Evolutionary conservation across 1,140 invertebrate species (phyloP), one percentile per base, ranked within the genome.

Genomic region (Episyrphus balteatus): DNA sequence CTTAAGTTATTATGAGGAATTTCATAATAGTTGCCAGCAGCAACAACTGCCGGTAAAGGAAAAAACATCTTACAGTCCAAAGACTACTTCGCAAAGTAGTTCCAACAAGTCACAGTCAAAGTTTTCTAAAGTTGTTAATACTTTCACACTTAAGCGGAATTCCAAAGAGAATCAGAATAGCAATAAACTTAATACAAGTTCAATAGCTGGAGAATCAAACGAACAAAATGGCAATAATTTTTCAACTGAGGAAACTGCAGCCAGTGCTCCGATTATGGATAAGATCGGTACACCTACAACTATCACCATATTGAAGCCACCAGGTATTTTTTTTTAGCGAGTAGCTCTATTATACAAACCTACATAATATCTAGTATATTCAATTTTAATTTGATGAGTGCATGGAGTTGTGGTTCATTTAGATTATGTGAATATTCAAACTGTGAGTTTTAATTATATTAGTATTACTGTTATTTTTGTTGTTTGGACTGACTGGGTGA

Each of bases 101-200:
- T 45, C 26, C 50, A 45, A 14, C 54, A 58, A 62, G 13, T 32
- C 36, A 14, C 42, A 49, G 50, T 64, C 61, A 41, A 64, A 62
- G 54, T 64, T 64, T 62, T 55, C 61, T 41, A 62, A 62, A 56
- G 61, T 64, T 44, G 57, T 62, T 42, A 64, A 62, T 49, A 64
- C 59, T 42, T 62, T 64, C 49, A 62, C 59, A 33, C 42, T 62
- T 8, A 50, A 49, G 46, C 59, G 59, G 38, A 53, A 26, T 26
- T 5, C 3, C 8, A 26, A 26, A 26, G 21, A 26, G 21, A 26
- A 26, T 26, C 21, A 26, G 21, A 26, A 26, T 5, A 26, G 3
- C 21, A 26, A 5, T 26, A 3, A 26, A 26, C 8, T 8, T 3
- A 26, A 26, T 26, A 26, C 21, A 41, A 41, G 2, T 41, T 15